Percentiles rank a stretch among this genome's conserved stretches.
phyloP scores from a whole-genome alignment of 1,140 invertebrate species.

The Drosophila triauraria region DNA sequence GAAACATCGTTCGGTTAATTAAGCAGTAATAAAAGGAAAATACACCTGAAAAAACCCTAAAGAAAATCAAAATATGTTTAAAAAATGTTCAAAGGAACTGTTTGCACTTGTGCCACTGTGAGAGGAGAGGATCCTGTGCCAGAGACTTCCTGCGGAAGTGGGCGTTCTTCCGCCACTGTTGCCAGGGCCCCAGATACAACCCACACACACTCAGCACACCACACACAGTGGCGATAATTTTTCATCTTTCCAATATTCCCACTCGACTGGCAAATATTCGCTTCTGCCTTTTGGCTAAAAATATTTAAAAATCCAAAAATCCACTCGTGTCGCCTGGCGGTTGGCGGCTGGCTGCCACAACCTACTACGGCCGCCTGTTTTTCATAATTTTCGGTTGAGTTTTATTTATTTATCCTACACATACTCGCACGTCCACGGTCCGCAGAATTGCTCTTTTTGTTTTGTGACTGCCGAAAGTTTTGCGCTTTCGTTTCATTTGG shows the following conservation, averaged over 20 bases:
- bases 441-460: slow-evolving; percentile 21
- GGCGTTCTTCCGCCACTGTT: slow-evolving; percentile 57
- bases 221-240: slow-evolving; percentile 42
- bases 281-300: slow-evolving; percentile 69
- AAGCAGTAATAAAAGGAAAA: slow-evolving; percentile 24
- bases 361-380: slow-evolving; percentile 69
- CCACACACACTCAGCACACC: slow-evolving; percentile 9
- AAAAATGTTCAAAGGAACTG: neutral
- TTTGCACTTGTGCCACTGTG: neutral
- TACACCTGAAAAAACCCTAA: neutral
- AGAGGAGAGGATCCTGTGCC: slow-evolving; percentile 4
- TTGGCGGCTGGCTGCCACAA: slow-evolving; percentile 32
- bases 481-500: slow-evolving; percentile 43
- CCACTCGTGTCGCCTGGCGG: slow-evolving; percentile 52
- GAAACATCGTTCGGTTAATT: slow-evolving; percentile 11
- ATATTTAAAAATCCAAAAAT: slow-evolving; percentile 79
- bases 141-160: slow-evolving; percentile 49
- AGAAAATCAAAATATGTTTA: neutral
- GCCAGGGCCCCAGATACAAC: slow-evolving; percentile 45
- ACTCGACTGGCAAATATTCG: slow-evolving; percentile 67
- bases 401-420: slow-evolving; percentile 76
- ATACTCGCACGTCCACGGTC: slow-evolving; percentile 32
- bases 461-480: slow-evolving; percentile 52
- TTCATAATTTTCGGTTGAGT: slow-evolving; percentile 78
- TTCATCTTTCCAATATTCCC: slow-evolving; percentile 79